These are phyloP conservation scores for Onychomys arenicola DNA, from an alignment of 2,797 vertebrate species.

Conservation along the genomic window DNA sequence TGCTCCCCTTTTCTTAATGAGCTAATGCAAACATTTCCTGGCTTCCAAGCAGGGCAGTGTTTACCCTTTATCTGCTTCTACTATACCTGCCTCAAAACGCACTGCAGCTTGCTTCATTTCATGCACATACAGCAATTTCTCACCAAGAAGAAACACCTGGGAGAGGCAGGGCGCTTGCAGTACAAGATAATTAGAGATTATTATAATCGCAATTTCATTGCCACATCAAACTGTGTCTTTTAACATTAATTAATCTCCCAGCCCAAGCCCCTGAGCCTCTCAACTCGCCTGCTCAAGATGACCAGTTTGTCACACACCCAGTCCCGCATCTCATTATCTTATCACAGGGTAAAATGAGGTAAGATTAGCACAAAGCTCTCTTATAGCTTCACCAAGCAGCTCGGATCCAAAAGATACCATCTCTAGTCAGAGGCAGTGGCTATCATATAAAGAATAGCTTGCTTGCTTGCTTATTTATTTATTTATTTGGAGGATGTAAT, in stretches of 20 bases:
- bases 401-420: background rate
- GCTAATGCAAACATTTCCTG: background rate
- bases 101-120: constrained; percentile 51
- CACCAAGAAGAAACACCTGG: constrained; percentile 86
- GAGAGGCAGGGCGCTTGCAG: constrained; percentile 84
- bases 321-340: constrained; percentile 85
- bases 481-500: background rate
- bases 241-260: constrained; percentile 90
- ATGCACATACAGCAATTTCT: constrained; percentile 82
- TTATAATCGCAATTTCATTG: constrained; percentile 90
- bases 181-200: constrained; percentile 91
- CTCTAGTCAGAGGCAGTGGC: background rate
- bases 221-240: constrained; percentile 89
- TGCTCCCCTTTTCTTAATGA: background rate
- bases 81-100: background rate
- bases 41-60: background rate
- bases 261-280: constrained; percentile 84
- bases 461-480: background rate
- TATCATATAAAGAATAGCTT: background rate
- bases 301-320: constrained; percentile 85
- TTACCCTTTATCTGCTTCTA: background rate
- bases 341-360: constrained; percentile 66
- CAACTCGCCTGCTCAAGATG: constrained; percentile 76
- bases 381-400: constrained; percentile 30
- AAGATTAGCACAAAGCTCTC: constrained; percentile 51